These are phyloP conservation scores for Slavum lentiscoides DNA, from an alignment of 2,888 invertebrate species.

Conservation along the genomic window DNA sequence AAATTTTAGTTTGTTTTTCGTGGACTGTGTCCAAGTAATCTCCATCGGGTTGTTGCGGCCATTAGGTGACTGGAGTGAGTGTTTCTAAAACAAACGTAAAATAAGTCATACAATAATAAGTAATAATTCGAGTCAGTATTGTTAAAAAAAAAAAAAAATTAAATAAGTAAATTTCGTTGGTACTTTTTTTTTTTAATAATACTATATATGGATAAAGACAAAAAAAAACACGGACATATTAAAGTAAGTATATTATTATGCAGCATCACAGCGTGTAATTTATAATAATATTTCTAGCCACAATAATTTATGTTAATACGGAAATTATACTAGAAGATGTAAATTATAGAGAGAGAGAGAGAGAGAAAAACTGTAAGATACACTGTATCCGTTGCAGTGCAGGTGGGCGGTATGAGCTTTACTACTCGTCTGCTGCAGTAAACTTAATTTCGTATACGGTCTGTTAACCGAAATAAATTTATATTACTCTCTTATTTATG, in stretches of 20 bases:
- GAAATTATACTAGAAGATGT: not conserved
- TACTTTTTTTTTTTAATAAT: no score
- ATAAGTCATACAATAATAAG: conserved; percentile 1
- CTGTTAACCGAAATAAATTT: no score
- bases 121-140: not conserved
- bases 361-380: no score
- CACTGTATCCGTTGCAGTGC: no score
- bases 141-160: not conserved
- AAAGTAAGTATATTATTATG: not conserved
- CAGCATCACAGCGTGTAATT: not conserved
- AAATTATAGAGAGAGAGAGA: not conserved
- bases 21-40: conserved; percentile 46
- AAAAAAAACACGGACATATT: not conserved
- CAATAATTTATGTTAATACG: not conserved
- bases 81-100: conserved; percentile 37
- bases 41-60: conserved; percentile 19
- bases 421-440: no score
- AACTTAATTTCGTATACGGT: no score
- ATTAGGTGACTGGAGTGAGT: conserved; percentile 42
- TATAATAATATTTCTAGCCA: not conserved
- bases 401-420: no score
- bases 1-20: conserved; percentile 40
- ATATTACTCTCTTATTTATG: no score
- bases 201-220: no score
- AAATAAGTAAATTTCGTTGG: not conserved